Conservation (phyloP, 1,140 invertebrate species). For the Drosophila repleta region DNA sequence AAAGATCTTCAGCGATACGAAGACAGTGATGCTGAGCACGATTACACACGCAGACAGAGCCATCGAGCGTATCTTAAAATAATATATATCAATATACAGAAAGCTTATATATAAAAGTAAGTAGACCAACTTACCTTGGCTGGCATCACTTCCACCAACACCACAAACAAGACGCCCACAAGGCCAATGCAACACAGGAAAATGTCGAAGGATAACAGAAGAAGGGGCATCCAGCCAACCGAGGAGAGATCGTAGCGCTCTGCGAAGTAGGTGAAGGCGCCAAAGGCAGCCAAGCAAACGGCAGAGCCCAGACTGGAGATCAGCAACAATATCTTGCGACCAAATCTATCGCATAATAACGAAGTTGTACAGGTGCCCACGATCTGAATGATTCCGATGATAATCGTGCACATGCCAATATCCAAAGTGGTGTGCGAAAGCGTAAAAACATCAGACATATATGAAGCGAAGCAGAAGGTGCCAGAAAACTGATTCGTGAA, state of each 20-base stretch:
- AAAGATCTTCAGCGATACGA: slow-evolving; percentile 65
- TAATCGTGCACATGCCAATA: slow-evolving; percentile 85
- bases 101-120: no score
- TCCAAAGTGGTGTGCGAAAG: slow-evolving; percentile 85
- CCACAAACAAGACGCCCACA: slow-evolving; percentile 69
- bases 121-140: slow-evolving; percentile 58
- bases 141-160: slow-evolving; percentile 70
- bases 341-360: slow-evolving; percentile 62
- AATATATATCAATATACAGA: no score
- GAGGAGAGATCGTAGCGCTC: slow-evolving; percentile 16
- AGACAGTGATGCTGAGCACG: slow-evolving; percentile 54
- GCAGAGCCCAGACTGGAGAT: slow-evolving; percentile 47
- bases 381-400: slow-evolving; percentile 85
- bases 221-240: slow-evolving; percentile 67
- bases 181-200: slow-evolving; percentile 69
- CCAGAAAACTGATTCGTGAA: slow-evolving; percentile 52
- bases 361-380: slow-evolving; percentile 66
- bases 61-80: slow-evolving; percentile 67
- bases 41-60: slow-evolving; percentile 55
- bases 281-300: slow-evolving; percentile 48
- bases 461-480: slow-evolving; percentile 62
- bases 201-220: slow-evolving; percentile 58
- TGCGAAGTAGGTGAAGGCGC: slow-evolving; percentile 43
- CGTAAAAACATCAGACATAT: slow-evolving; percentile 86
- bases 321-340: slow-evolving; percentile 55